A percentile compares a stretch with the other conserved stretches of the same genome.
Conservation (phyloP, 2,113 vertebrate species). For the Rhinogobius similis region DNA sequence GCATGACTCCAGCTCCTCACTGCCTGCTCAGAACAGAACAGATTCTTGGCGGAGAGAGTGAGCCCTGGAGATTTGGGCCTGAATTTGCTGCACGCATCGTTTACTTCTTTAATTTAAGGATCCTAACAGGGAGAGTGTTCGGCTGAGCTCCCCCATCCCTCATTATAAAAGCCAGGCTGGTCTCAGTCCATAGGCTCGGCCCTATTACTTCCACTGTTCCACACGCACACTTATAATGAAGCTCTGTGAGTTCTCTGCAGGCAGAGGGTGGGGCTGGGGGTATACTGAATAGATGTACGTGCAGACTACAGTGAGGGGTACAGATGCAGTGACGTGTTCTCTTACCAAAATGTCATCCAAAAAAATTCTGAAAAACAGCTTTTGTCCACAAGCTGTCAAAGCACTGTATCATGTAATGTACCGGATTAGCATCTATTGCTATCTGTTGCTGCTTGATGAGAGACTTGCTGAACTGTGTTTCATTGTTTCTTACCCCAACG, state of each 20-base stretch:
- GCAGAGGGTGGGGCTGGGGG: slow-evolving; percentile 14
- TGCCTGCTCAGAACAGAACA: slow-evolving; percentile 50
- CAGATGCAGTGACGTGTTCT: no score
- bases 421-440: no score
- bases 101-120: slow-evolving; percentile 83
- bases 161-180: slow-evolving; percentile 79
- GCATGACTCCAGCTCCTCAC: slow-evolving; percentile 21
- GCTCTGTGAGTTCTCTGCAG: slow-evolving; percentile 65
- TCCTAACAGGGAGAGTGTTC: slow-evolving; percentile 75
- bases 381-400: no score
- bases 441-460: no score
- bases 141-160: slow-evolving; percentile 75
- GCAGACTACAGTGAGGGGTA: no score
- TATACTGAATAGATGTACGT: no score
- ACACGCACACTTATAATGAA: slow-evolving; percentile 74
- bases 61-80: slow-evolving; percentile 73
- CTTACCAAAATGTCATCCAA: no score
- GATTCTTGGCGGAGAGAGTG: slow-evolving; percentile 67
- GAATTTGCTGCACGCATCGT: slow-evolving; percentile 78
- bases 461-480: no score
- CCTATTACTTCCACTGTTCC: slow-evolving; percentile 71
- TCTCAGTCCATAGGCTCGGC: slow-evolving; percentile 72
- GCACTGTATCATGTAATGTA: no score
- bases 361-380: no score
- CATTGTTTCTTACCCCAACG: no score